Conservation (phyloP, 2,888 invertebrate genomes). For the Zeuzera pyrina region DNA sequence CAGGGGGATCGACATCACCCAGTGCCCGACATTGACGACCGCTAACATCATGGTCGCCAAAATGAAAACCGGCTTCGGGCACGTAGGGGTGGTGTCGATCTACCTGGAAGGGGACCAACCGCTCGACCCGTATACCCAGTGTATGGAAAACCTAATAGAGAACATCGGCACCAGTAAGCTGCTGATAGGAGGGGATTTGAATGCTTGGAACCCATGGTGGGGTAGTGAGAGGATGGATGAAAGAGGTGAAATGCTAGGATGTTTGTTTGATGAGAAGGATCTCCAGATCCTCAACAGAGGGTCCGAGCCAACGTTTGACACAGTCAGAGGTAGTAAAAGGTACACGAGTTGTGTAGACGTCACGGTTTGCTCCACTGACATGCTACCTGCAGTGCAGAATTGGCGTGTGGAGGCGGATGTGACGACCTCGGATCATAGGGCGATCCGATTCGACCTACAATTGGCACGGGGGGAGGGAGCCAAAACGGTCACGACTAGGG, state of each 20-base stretch:
- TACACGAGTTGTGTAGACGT: slow-evolving; percentile 3
- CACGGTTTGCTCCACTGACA: background rate
- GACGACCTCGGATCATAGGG: slow-evolving; percentile 4
- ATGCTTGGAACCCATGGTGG: slow-evolving; percentile 5
- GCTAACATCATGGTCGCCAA: too few species aligned
- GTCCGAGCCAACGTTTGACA: background rate
- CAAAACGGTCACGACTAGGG: too few species aligned
- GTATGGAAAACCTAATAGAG: background rate
- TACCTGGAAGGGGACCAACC: too few species aligned
- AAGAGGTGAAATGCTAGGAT: background rate
- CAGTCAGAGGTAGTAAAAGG: background rate
- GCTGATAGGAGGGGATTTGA: slow-evolving; percentile 4
- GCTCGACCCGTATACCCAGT: too few species aligned
- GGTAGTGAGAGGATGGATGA: background rate
- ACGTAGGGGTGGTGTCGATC: too few species aligned
- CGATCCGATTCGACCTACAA: slow-evolving; percentile 1
- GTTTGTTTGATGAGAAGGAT: background rate
- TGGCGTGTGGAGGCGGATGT: slow-evolving; percentile 3
- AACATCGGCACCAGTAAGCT: background rate
- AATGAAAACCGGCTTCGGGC: too few species aligned
- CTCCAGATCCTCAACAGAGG: slow-evolving; percentile 2
- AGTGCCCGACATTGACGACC: too few species aligned
- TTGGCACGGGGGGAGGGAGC: background rate
- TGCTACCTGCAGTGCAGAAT: background rate
- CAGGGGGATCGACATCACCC: too few species aligned